Evolutionary conservation across 2,888 invertebrate genomes (phyloP), one percentile per base, ranked within the genome.

Genomic region (Limnephilus auricula): DNA sequence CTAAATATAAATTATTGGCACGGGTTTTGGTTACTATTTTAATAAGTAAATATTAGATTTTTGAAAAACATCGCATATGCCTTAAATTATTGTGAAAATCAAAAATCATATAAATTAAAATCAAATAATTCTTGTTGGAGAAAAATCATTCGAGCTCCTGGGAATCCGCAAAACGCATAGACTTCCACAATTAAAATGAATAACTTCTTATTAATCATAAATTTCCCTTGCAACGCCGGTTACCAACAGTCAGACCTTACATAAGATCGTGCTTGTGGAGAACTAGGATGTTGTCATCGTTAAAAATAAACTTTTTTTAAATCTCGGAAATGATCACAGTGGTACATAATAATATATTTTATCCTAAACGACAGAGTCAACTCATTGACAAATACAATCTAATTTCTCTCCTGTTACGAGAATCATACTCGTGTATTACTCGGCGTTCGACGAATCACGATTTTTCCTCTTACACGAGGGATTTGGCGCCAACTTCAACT

Each of bases 381-480:
- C 32, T 37, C 83, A 83, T 83, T 83, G 83, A 83, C 83, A 83
- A 83, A 83, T 37, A 32, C 83, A 32, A 83, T 83, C 87, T 88
- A 88, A 88, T 78, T n/a, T 78, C 78, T 65, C 65, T 65, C 78
- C 79, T 25, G 34, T 32, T 79, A 78, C 13, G 78, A 32, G 87
- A 87, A 88, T 88, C 87, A 88, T n/a, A 83, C 65, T 65, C 65
- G 25, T 86, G 37, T n/a, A 79, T 88, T 88, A 32, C 78, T n/a
- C 65, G 65, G 65, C 18, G 79, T 88, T 88, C 87, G 79, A 32
- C 65, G 87, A 88, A 88, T 88, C 87, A 32, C 78, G 78, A 32
- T 78, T 88, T 78, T 88, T 88, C 87, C 79, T 18, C 78, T 78
- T 88, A 88, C 78, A 25, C 25, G 87, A 25, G 32, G 25, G 25